Evolutionary conservation across 2,888 invertebrate genomes (phyloP).

Genomic region (Ligdia adustata): DNA sequence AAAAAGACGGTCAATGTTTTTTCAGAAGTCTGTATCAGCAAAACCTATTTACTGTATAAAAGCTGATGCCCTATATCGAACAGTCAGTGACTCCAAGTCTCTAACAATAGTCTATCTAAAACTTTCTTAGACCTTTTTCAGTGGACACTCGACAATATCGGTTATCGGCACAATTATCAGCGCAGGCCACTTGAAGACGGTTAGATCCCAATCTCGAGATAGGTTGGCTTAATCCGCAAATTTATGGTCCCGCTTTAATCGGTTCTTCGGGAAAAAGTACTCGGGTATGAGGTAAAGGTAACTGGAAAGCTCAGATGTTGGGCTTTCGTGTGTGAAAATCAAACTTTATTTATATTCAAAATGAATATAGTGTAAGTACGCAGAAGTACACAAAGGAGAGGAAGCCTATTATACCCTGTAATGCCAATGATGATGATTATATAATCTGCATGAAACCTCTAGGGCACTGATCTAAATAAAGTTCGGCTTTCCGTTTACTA

Average conservation of each 20-base stretch:
- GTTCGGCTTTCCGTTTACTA: too few relatives aligned
- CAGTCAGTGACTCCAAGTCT: slow-evolving; percentile 17
- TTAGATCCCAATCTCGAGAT: slow-evolving; percentile 75
- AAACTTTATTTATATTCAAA: not conserved
- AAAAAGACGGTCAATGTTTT: too few relatives aligned
- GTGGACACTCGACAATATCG: slow-evolving; percentile 61
- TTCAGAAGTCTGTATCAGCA: slow-evolving; percentile 14
- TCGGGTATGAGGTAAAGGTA: slow-evolving; percentile 28
- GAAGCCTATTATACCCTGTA: too few relatives aligned
- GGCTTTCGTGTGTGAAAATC: slow-evolving; percentile 1
- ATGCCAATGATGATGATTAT: too few relatives aligned
- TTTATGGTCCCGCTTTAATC: slow-evolving; percentile 75
- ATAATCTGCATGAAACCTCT: too few relatives aligned
- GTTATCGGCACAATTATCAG: slow-evolving; percentile 76
- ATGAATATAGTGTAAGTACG: too few relatives aligned
- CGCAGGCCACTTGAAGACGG: slow-evolving; percentile 59
- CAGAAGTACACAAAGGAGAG: too few relatives aligned
- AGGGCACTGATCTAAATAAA: too few relatives aligned
- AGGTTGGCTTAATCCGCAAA: slow-evolving; percentile 76
- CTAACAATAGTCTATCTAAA: slow-evolving; percentile 43
- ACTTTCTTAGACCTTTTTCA: slow-evolving; percentile 48
- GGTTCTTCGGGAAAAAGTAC: slow-evolving; percentile 58
- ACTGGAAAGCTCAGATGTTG: slow-evolving; percentile 12
- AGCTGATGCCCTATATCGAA: slow-evolving; percentile 30
- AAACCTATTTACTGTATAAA: slow-evolving; percentile 26